Base-by-base conservation (phyloP, 2,113 vertebrate species). In the Desmodus rotundus region DNA sequence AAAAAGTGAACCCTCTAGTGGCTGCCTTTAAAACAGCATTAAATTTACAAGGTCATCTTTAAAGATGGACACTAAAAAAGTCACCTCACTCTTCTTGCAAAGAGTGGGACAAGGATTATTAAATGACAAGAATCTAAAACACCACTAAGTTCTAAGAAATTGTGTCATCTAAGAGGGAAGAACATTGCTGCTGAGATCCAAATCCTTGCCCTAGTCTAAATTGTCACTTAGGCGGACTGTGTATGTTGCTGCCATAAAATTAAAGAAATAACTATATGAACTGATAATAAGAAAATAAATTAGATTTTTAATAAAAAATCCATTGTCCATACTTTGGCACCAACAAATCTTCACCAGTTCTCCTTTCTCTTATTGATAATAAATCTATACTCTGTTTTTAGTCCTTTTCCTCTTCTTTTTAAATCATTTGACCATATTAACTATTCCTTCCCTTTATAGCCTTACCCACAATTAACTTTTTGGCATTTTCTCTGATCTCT, bases 1-100 rank as follows among this genome's bases (percentile, higher is more conserved):
- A 92, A 76, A 95, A 83, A 65, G 33, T 36, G 38, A 90, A 93
- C 80, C 92, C 87, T 96, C 93, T 90, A 76, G 93, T 88, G 92
- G 52, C 68, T 63, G 19, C 38, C n/a, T 91, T 93, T 91, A 81
- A 95, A 94, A 89, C 15, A 89, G 45, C 87, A 90, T 73, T 94
- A 86, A 94, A 70, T 77, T 24, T 63, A 93, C 24, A 89, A 33
- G 19, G 22, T 90, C 85, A 82, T 74, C 52, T 89, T 94, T 45
- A 19, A 58, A 93, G 26, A 68, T 41, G 38, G 33, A 67, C 15
- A 58, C 13, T 41, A 38, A 81, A 81, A 68, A 91, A 67, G 20
- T 26, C 4, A 31, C 28, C n/a, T 96, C 36, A n/a, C 47, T 86
- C 28, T 24, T 67, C n/a, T 22, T 84, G 4, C 17, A 92, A 36